Evolutionary conservation across 2,797 vertebrate genomes (phyloP).

Genomic region (Mormyrops boulengeri): DNA sequence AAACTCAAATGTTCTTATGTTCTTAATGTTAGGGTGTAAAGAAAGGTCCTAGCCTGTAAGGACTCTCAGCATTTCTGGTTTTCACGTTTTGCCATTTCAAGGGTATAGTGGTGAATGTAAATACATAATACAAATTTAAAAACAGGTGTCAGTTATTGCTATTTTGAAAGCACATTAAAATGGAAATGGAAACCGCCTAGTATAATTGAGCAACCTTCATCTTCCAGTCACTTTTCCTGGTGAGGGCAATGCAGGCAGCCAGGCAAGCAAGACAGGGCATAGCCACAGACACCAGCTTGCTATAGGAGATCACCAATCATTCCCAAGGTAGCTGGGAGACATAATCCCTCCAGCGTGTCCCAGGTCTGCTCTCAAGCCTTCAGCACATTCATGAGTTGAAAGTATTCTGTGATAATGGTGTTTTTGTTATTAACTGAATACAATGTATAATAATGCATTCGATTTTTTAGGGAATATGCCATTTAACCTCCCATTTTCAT

Average conservation of each 20-base stretch:
- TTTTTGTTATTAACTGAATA: background rate
- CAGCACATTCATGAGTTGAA: background rate
- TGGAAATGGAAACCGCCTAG: background rate
- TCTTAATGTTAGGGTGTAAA: background rate
- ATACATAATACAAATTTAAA: background rate
- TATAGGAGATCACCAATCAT: background rate
- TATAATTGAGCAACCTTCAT: background rate
- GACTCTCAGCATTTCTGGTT: background rate
- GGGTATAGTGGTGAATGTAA: background rate
- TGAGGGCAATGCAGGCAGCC: background rate
- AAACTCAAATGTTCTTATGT: background rate
- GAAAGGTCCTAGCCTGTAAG: background rate
- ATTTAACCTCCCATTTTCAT: background rate
- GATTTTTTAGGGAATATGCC: background rate
- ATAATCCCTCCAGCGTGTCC: background rate
- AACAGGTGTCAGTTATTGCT: background rate
- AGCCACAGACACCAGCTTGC: background rate
- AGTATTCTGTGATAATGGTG: background rate
- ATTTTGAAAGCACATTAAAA: background rate
- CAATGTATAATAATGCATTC: background rate
- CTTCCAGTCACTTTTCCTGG: background rate
- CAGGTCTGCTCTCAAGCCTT: background rate
- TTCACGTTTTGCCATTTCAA: background rate
- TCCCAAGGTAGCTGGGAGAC: background rate
- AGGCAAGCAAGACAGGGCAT: background rate